Evolutionary conservation across 2,888 invertebrate genomes (phyloP).

Genomic region (Crocallis elinguaria): DNA sequence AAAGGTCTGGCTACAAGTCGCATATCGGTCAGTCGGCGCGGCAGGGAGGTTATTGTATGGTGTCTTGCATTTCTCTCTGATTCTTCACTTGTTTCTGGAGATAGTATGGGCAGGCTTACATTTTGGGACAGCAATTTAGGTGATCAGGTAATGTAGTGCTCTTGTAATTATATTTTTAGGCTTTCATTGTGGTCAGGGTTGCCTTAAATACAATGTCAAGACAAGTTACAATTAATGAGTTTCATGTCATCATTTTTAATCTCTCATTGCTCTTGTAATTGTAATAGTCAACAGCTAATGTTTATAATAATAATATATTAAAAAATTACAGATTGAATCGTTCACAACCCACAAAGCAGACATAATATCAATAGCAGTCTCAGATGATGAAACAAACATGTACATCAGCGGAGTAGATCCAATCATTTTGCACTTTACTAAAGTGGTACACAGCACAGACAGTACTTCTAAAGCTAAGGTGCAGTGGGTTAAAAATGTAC

Average conservation of each 20-base stretch:
- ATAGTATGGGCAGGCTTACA: conserved; percentile 91
- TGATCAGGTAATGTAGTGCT: conserved; percentile 81
- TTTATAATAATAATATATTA: too few species aligned
- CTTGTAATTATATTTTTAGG: neutral
- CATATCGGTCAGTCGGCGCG: conserved; percentile 89
- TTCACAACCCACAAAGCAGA: conserved; percentile 93
- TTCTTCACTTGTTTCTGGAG: conserved; percentile 94
- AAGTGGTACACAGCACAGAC: conserved; percentile 84
- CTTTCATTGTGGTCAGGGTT: too few species aligned
- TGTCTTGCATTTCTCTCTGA: conserved; percentile 92
- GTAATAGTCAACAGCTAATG: too few species aligned
- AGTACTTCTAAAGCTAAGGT: conserved; percentile 74
- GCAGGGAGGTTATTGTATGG: conserved; percentile 93
- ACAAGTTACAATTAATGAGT: too few species aligned
- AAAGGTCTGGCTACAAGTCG: conserved; percentile 94
- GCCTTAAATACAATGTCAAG: too few species aligned
- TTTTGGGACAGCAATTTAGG: conserved; percentile 95
- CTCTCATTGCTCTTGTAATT: too few species aligned
- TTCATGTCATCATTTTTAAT: too few species aligned
- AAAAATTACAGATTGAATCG: conserved; percentile 85
- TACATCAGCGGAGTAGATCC: conserved; percentile 94
- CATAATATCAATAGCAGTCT: conserved; percentile 89
- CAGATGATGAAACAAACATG: conserved; percentile 87
- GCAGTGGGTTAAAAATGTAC: conserved; percentile 93
- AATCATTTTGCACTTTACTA: conserved; percentile 89